Percentiles rank a stretch among this genome's conserved stretches.
Conservation (phyloP, 2,797 vertebrate species). For the Anguilla megastoma region DNA sequence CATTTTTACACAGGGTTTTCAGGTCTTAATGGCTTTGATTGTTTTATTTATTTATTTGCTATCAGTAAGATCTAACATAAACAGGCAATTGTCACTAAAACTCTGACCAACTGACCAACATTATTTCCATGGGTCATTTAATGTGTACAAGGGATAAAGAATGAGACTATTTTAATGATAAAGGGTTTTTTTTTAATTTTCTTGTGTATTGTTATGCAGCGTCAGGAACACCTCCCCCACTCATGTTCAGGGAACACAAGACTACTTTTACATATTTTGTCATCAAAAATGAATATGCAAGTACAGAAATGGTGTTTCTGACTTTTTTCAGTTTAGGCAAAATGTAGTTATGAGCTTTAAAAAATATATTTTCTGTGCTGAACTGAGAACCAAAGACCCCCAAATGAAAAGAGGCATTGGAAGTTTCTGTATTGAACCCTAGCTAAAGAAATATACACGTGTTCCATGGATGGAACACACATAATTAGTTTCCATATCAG, state of each 20-base stretch:
- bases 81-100: neutral
- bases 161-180: neutral
- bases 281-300: neutral
- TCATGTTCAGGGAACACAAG: neutral
- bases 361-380: neutral
- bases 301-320: neutral
- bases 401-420: constrained; percentile 7
- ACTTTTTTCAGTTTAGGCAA: neutral
- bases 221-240: neutral
- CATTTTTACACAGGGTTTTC: neutral
- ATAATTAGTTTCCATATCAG: neutral
- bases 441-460: constrained; percentile 15
- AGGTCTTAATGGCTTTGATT: neutral
- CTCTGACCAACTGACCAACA: neutral
- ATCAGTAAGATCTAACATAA: neutral
- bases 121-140: neutral
- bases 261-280: neutral
- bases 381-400: neutral
- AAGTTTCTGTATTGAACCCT: constrained; percentile 1
- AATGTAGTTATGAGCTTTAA: neutral
- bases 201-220: neutral
- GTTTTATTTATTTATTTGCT: neutral
- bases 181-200: neutral
- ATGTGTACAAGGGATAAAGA: neutral
- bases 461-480: neutral